Evolutionary conservation across 1,140 invertebrate species (phyloP), one percentile per base, ranked within the genome.

Genomic region (Drosophila sulfurigaster): DNA sequence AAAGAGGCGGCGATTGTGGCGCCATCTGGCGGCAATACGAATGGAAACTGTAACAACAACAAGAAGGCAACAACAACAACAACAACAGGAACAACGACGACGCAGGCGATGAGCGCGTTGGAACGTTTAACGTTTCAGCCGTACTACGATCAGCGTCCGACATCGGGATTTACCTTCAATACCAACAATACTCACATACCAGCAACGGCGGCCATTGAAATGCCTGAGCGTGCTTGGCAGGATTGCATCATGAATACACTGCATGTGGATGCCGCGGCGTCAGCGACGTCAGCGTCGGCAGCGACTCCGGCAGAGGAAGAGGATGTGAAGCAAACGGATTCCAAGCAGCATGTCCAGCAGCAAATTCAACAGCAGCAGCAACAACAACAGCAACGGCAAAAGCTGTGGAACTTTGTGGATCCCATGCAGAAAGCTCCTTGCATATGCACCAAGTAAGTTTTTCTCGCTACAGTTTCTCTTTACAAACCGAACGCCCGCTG

Each of bases 361-460:
- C 88, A 88, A 51, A 81, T 91, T 8, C 88, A 78, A 45, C 64
- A 75, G n/a, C 67, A 77, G 15, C 82, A 87, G 56, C 83, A 88
- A 13, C 79, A 88, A 20, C 82, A 86, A 28, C 73, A 86, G 56
- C 72, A 92, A 43, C 71, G 78, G 1, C 72, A 86, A 52, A 82
- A 91, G 52, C 67, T 91, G 51, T 98, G 97, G 96, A 97, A 97
- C 88, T 98, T 98, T 93, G 94, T 95, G 51, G 98, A 99, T 93
- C 95, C 97, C 75, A 96, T 96, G 64, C 94, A 96, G 89, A 97
- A 97, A 93, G 95, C 95, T 80, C 94, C 94, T 79, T 98, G 97
- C 93, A 94, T 95, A 89, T 98, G 97, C 94, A 95, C 96, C 92
- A 95, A 95, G 95, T 95, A 93, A 95, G 95, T 94, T 54, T 5